Conservation (phyloP, 2,888 invertebrate species). For the Eilema sororculum region DNA sequence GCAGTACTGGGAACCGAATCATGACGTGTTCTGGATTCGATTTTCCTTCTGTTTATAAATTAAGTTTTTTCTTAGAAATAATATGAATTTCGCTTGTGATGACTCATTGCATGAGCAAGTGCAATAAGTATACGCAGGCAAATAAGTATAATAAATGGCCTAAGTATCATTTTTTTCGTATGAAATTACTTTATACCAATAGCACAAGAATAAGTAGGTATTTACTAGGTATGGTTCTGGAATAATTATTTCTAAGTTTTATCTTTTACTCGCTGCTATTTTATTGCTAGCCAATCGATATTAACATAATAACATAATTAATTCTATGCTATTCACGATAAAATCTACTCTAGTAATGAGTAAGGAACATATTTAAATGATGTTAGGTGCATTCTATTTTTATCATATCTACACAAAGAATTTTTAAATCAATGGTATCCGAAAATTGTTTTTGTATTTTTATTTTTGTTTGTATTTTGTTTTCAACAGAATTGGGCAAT, state of each 20-base stretch:
- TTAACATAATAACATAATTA: too few species aligned
- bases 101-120: conserved; percentile 13
- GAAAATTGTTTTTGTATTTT: conserved; percentile 14
- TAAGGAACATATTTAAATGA: background rate
- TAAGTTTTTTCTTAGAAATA: conserved; percentile 56
- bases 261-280: background rate
- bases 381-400: background rate
- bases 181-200: background rate
- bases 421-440: background rate
- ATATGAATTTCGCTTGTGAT: conserved; percentile 15
- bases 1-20: conserved; percentile 47
- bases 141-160: too few species aligned
- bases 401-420: background rate
- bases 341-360: background rate
- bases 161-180: background rate
- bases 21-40: conserved; percentile 39
- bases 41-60: conserved; percentile 54
- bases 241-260: too few species aligned
- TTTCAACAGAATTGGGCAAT: conserved; percentile 59
- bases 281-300: too few species aligned
- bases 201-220: too few species aligned
- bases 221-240: too few species aligned
- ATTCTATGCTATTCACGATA: too few species aligned
- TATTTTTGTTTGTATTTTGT: conserved; percentile 35
- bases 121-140: too few species aligned